phyloP scores from a whole-genome alignment of 1,140 invertebrate species.

The Lepidostoma basale region DNA sequence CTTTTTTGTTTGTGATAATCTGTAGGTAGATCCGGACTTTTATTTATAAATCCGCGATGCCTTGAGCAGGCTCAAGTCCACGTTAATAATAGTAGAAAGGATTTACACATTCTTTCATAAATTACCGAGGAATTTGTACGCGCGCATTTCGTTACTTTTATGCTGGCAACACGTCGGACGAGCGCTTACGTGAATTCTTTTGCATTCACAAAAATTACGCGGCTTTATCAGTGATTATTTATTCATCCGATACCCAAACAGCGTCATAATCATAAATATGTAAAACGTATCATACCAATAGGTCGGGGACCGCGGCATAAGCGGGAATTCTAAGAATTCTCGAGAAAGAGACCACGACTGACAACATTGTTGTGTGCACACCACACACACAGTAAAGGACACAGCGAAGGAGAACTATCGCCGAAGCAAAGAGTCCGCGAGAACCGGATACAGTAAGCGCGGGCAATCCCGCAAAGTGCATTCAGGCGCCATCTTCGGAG shows the following conservation, averaged over 20 bases:
- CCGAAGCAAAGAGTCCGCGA: background rate
- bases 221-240: background rate
- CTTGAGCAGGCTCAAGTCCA: no score
- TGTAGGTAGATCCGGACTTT: no score
- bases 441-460: no score
- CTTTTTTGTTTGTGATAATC: no score
- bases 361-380: no score
- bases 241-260: background rate
- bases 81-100: background rate
- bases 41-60: no score
- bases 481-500: no score
- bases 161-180: background rate
- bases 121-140: conserved; percentile 3
- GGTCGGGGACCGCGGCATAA: conserved; percentile 6
- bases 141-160: background rate
- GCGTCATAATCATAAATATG: conserved; percentile 15
- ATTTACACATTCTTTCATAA: conserved; percentile 24
- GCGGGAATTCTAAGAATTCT: background rate
- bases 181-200: background rate
- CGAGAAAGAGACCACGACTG: background rate
- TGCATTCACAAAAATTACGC: background rate
- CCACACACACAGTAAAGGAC: no score
- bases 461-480: no score
- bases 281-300: background rate
- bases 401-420: no score